phyloP scores from a whole-genome alignment of 2,113 vertebrate species.

The Hydrochoerus hydrochaeris region DNA sequence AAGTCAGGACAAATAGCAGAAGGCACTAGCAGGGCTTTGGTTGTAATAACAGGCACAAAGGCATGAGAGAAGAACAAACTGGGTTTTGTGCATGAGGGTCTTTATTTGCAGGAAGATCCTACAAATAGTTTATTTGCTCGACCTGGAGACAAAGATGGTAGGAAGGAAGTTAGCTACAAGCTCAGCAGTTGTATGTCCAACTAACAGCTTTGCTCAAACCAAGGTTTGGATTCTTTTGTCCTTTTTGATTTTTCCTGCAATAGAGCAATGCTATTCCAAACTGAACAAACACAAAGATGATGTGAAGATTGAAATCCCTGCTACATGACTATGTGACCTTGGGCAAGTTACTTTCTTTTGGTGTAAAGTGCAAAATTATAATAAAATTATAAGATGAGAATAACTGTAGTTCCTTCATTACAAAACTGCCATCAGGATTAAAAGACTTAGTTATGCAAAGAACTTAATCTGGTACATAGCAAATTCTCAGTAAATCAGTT shows the following conservation, averaged over 20 bases:
- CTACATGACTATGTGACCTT: neutral
- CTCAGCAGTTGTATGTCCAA: neutral
- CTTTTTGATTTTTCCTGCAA: neutral
- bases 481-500: neutral
- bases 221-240: neutral
- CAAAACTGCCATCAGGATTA: neutral
- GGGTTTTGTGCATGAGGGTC: neutral
- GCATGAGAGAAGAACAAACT: neutral
- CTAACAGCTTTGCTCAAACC: neutral
- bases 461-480: neutral
- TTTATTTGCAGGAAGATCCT: neutral
- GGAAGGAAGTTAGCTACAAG: neutral
- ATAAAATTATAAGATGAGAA: neutral
- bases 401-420: neutral
- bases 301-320: neutral
- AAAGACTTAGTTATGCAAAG: neutral
- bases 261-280: neutral
- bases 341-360: slow-evolving; percentile 14
- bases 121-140: neutral
- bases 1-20: neutral
- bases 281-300: neutral
- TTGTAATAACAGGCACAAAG: neutral
- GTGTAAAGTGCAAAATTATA: neutral
- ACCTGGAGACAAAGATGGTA: neutral
- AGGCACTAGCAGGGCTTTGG: neutral